Conservation (phyloP, 2,888 invertebrate species). For the Caenorhabditis sulstoni region DNA sequence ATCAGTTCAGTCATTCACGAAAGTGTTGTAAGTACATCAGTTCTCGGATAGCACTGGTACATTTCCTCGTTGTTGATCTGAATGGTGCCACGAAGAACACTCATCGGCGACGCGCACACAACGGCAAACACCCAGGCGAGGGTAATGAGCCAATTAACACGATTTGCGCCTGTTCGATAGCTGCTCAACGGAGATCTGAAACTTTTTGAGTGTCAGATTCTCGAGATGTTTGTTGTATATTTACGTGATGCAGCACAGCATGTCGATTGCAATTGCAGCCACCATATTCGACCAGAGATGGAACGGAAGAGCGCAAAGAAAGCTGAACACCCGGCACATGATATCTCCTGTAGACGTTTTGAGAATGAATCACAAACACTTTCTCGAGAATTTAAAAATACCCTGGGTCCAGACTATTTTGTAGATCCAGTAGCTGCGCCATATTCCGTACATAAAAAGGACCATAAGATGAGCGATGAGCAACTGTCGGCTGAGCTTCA, state of each 20-base stretch:
- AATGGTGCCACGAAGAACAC: constrained; percentile 62
- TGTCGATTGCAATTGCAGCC: constrained; percentile 76
- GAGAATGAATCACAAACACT: not conserved
- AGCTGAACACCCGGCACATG: constrained; percentile 73
- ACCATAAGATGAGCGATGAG: constrained; percentile 77
- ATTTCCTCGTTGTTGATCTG: constrained; percentile 60
- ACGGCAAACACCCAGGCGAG: constrained; percentile 71
- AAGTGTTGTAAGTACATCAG: constrained; percentile 49
- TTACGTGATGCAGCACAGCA: constrained; percentile 77
- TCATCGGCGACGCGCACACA: constrained; percentile 73
- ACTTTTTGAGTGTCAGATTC: constrained; percentile 22
- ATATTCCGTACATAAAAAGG: constrained; percentile 75
- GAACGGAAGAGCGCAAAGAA: constrained; percentile 74
- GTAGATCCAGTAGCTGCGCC: constrained; percentile 77
- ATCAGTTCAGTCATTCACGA: not conserved
- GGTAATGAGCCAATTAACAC: constrained; percentile 70
- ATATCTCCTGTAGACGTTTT: constrained; percentile 67
- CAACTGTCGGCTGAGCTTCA: constrained; percentile 72
- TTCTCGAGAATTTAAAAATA: constrained; percentile 5
- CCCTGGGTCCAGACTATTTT: constrained; percentile 75
- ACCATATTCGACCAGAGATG: constrained; percentile 79
- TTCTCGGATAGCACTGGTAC: constrained; percentile 71
- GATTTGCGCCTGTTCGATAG: constrained; percentile 69
- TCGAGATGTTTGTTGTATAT: constrained; percentile 5
- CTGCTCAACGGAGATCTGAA: constrained; percentile 75